Base-by-base conservation (phyloP, 2,113 vertebrate species). In the Zonotrichia leucophrys region DNA sequence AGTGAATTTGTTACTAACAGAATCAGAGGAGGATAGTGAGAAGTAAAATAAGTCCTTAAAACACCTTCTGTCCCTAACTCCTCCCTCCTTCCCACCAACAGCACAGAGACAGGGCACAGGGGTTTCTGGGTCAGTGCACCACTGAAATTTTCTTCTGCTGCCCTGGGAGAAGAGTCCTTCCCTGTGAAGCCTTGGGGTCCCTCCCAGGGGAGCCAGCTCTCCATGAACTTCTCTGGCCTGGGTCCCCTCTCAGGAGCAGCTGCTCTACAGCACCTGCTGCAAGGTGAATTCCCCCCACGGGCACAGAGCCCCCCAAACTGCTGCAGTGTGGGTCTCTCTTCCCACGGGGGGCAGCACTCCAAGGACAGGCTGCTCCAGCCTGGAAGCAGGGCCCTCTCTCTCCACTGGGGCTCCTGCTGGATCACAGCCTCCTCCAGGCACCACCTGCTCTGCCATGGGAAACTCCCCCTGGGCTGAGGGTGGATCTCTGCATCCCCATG, bases 191-290 rank as follows among this genome's bases (percentile, higher is more conserved):
- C 5, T 0, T 44, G 50, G 12, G 25, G 15, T 24, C 33, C 12
- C 20, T 44, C 33, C 39, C 25, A 55, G 0, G 0, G 15, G 15
- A 11, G 8, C 37, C 41, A 46, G 62, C 0, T 46, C 62, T 37
- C 25, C 0, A 0, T 55, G 33, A 66, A 30, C 39, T 37, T 35
- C 49, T 44, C 25, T 3, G 2, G 39, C 0, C 1, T 42, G 12
- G 33, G 6, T 24, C 15, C 49, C 35, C 33, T 35, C 49, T 44
- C 11, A 9, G 1, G 10, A 67, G 33, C 33, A 66, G 50, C 4
- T 37, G 41, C 2, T 7, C 41, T 37, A 20, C 33, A 46, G 33
- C 33, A 59, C 21, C 27, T 24, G 15, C 62, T 23, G 49, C 10
- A 14, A 44, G 1, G 0, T 16, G 21, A 46, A 10, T 4, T 20